Evolutionary conservation across 2,888 invertebrate species (phyloP).

Genomic region (Tetrapedia diversipes): DNA sequence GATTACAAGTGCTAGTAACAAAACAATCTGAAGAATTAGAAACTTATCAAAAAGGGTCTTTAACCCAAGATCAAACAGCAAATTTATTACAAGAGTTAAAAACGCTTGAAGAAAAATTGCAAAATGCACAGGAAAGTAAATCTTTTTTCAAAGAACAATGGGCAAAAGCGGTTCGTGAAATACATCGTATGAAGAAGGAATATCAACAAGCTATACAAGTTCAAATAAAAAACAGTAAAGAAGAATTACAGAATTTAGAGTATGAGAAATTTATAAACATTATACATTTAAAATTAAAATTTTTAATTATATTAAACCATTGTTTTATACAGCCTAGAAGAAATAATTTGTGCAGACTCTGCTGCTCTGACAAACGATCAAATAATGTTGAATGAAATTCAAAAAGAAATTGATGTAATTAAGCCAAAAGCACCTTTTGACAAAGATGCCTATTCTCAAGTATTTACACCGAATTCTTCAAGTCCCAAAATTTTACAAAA

Average conservation of each 20-base stretch:
- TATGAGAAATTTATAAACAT: conserved; percentile 35
- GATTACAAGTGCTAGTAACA: conserved; percentile 67
- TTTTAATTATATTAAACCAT: conserved; percentile 10
- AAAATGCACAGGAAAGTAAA: conserved; percentile 87
- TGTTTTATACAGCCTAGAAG: conserved; percentile 72
- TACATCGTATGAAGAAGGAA: conserved; percentile 86
- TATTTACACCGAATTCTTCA: conserved; percentile 60
- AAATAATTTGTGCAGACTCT: conserved; percentile 76
- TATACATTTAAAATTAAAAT: background rate
- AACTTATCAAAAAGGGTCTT: conserved; percentile 84
- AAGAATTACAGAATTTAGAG: conserved; percentile 78
- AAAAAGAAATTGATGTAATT: conserved; percentile 77
- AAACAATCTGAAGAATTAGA: conserved; percentile 74
- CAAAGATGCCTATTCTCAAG: conserved; percentile 48
- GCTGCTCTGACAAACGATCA: conserved; percentile 76
- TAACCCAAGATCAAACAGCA: conserved; percentile 88
- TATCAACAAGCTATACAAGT: conserved; percentile 84
- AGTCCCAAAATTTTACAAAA: conserved; percentile 60
- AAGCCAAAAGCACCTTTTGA: conserved; percentile 69
- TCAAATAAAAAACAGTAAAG: conserved; percentile 83
- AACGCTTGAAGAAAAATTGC: conserved; percentile 87
- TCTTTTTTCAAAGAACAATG: conserved; percentile 91
- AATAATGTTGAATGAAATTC: conserved; percentile 76
- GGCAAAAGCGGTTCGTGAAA: conserved; percentile 87
- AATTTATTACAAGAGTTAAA: conserved; percentile 87